phyloP scores from a whole-genome alignment of 1,140 invertebrate species.

The Leptinotarsa lineolata region DNA sequence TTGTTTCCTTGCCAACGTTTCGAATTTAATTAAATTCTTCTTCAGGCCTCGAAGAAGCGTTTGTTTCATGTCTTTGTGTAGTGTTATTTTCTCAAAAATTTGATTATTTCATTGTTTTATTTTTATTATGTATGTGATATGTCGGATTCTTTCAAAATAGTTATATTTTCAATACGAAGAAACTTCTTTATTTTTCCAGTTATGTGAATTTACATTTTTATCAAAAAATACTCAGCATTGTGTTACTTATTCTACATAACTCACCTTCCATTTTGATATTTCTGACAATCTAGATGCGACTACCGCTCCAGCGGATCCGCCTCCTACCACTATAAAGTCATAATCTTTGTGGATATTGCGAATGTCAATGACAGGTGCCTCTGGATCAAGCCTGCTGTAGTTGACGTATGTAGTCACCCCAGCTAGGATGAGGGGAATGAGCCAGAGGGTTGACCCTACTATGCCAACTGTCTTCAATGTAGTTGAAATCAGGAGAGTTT shows the following conservation, averaged over 20 bases:
- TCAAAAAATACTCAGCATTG: too few species aligned
- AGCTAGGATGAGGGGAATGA: slow-evolving; percentile 79
- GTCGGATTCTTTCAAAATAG: too few species aligned
- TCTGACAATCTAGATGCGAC: slow-evolving; percentile 85
- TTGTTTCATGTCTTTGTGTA: too few species aligned
- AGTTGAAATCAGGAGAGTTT: slow-evolving; percentile 71
- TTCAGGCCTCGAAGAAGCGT: too few species aligned
- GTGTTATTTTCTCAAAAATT: too few species aligned
- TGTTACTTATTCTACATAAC: background rate
- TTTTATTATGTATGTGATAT: too few species aligned
- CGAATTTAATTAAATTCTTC: too few species aligned
- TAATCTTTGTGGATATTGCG: slow-evolving; percentile 67
- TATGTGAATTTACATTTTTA: too few species aligned
- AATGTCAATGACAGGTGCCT: slow-evolving; percentile 68
- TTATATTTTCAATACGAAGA: too few species aligned
- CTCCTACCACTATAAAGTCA: slow-evolving; percentile 87
- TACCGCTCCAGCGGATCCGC: slow-evolving; percentile 91
- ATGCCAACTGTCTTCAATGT: slow-evolving; percentile 76
- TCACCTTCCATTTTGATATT: slow-evolving; percentile 74
- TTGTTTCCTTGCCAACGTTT: too few species aligned
- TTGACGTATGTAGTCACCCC: slow-evolving; percentile 75
- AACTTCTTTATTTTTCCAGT: too few species aligned
- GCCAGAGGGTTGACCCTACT: slow-evolving; percentile 75
- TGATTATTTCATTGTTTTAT: too few species aligned
- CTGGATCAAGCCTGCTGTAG: slow-evolving; percentile 80